Percentiles rank a stretch among this genome's conserved stretches.
Conservation (phyloP, 2,797 vertebrate species). For the Vireo griseus region DNA sequence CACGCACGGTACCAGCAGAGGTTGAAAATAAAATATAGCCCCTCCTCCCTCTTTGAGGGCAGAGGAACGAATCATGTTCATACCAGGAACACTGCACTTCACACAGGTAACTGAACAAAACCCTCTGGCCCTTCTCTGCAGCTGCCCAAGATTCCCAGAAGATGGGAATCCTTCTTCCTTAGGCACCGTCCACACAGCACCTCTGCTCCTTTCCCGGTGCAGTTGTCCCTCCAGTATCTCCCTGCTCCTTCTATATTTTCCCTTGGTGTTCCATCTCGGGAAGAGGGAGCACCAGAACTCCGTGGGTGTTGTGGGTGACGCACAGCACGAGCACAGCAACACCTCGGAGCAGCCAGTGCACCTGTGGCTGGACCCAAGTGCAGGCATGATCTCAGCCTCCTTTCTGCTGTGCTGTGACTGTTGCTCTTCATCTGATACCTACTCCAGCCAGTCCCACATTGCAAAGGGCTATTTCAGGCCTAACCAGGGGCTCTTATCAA, state of each 20-base stretch:
- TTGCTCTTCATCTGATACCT: constrained; percentile 12
- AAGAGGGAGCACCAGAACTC: neutral
- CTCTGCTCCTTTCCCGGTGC: neutral
- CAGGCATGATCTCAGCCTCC: neutral
- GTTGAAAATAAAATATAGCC: neutral
- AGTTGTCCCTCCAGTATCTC: neutral
- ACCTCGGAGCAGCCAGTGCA: neutral
- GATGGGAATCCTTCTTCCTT: neutral
- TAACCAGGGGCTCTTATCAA: constrained; percentile 20
- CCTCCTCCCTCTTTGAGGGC: neutral
- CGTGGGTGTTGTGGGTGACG: neutral
- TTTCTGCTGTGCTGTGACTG: constrained; percentile 7
- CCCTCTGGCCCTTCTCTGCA: neutral
- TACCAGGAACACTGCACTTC: neutral
- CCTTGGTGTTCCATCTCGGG: neutral
- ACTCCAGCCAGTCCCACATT: neutral
- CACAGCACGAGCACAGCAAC: neutral
- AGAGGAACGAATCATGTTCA: accelerated
- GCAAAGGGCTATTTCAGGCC: constrained; percentile 32
- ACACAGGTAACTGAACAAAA: neutral
- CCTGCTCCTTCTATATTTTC: neutral
- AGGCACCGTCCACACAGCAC: neutral
- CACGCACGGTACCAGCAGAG: accelerated
- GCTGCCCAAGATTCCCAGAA: neutral
- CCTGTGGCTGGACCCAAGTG: neutral